Evolutionary conservation across 2,888 invertebrate species (phyloP), one percentile per base, ranked within the genome.

Genomic region (Andrena hattorfiana): DNA sequence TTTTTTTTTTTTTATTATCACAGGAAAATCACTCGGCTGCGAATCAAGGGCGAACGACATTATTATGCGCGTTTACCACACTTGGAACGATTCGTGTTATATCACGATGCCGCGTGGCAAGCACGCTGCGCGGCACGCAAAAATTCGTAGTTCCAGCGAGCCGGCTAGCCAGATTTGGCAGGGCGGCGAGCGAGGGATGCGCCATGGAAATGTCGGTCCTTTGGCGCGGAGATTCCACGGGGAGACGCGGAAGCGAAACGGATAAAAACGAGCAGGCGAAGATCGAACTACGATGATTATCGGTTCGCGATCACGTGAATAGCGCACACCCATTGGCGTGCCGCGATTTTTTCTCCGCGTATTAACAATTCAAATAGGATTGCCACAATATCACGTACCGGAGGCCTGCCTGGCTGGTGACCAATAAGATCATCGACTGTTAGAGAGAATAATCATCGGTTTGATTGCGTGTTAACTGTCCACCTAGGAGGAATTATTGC

Each of bases 341-440:
- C 49, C 72, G 35, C 35, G 62, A 74, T 80, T 81, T 81, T 83
- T 81, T 71, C 69, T 23, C 8, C 13, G 64, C 60, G 56, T 73
- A 93, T 93, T 93, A 93, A 91, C 92, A 93, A 92, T 94, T 92
- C 92, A 92, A 93, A 93, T 93, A 68, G 88, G 91, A 92, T 93
- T 93, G 93, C 90, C 81, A 93, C 93, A 93, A 93, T 92, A 94
- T 93, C 93, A 93, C 93, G 93, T 92, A 88, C 88, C 86, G 93
- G 93, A 93, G 93, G 93, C 92, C 92, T 93, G 93, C 90, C 93
- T 84, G 82, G 64, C 70, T 81, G 51, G 76, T 87, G 89, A 89
- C 93, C 93, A 93, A 93, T 93, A 85, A 87, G 86, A 90, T 85
- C 80, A 69, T 79, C 81, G 81, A 71, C 77, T 76, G 77, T 73